phyloP scores from a whole-genome alignment of 2,113 vertebrate species.

The Coturnix japonica region DNA sequence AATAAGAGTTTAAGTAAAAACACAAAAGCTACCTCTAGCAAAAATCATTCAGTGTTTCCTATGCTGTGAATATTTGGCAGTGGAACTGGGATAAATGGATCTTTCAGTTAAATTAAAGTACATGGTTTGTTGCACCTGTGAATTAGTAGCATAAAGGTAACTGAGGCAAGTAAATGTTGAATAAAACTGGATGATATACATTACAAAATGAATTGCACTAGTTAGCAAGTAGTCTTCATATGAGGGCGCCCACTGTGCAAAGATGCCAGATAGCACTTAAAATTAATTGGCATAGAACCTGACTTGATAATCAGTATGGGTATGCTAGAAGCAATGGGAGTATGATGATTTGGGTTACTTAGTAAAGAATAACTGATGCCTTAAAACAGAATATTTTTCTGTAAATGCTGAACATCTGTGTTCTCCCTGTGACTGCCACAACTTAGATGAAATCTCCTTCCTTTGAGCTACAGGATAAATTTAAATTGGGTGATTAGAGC shows the following conservation, averaged over 20 bases:
- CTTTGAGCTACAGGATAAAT: neutral
- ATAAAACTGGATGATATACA: constrained; percentile 21
- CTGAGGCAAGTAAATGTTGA: constrained; percentile 59
- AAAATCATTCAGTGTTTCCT: neutral
- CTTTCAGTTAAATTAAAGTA: constrained; percentile 19
- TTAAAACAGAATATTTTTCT: constrained; percentile 15
- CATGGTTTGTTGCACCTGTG: constrained; percentile 33
- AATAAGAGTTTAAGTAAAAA: neutral
- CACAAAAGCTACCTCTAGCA: neutral
- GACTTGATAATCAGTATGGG: neutral
- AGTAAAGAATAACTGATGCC: neutral
- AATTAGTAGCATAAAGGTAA: constrained; percentile 58
- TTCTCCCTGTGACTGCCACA: neutral
- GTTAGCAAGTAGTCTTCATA: neutral
- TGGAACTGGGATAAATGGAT: neutral
- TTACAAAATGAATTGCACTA: neutral
- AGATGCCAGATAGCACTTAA: neutral
- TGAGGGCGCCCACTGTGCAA: neutral
- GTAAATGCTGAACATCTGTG: constrained; percentile 1
- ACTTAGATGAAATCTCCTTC: neutral
- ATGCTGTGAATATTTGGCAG: neutral
- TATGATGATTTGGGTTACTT: constrained; percentile 12
- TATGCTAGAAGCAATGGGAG: constrained; percentile 4
- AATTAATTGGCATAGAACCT: constrained; percentile 16
- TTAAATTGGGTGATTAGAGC: neutral